Evolutionary conservation across 2,797 vertebrate species (phyloP), one percentile per base, ranked within the genome.

Genomic region (Rhadinocentrus ornatus): DNA sequence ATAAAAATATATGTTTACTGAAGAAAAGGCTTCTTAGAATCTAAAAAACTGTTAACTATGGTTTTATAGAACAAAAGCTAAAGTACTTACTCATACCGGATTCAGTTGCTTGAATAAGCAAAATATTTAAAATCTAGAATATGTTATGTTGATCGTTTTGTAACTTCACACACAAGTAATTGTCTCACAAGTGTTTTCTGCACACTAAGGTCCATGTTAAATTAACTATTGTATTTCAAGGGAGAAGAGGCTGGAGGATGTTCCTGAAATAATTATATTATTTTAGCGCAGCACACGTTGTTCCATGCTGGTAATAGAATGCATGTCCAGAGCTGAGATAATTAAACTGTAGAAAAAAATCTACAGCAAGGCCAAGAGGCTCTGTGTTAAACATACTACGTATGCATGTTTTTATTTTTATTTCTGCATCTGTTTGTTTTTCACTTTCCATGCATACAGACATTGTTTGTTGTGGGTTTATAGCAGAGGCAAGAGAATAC

Each of bases 331-430:
- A 11, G 44, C 16, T 46, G 26, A 55, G 29, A 53, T 66, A 10
- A 68, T 59, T 72, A 12, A 34, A 57, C 4, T 50, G 15, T 24
- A 20, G 64, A 24, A 59, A 54, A n/a, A 66, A 8, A 41, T 66
- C 11, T 29, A 13, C 61, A 18, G 24, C 50, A 20, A 62, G 13
- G 18, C 56, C 46, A 60, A 16, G 20, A 35, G 24, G 27, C 32
- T 54, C 54, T 18, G 15, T 29, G 56, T 54, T 60, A 37, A 73
- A 48, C 34, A 56, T 8, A 24, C 15, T 41, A 10, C 10, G 35
- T 37, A 52, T 15, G 1, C 24, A 70, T 31, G 3, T 20, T 52
- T 46, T n/a, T 16, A 52, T 72, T 41, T 61, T 15, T 41, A 32
- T 64, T 52, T 59, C 6, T 70, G 69, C 11, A 13, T 66, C 15